Percentiles rank a stretch among this genome's conserved stretches.
Evolutionary conservation across 2,888 invertebrate species (phyloP).

Genomic region (Dinocampus coccinellae): DNA sequence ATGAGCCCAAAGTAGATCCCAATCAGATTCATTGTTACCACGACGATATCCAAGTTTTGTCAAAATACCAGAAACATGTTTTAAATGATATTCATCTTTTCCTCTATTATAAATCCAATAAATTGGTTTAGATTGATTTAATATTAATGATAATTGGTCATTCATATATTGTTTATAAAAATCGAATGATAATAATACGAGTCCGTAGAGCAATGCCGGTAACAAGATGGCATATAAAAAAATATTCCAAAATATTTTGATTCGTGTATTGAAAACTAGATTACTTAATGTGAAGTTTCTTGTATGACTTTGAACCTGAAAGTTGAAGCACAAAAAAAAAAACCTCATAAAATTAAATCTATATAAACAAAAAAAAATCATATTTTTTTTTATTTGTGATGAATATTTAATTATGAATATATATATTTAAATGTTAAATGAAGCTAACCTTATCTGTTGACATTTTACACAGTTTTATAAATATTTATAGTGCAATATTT

Average conservation of each 20-base stretch:
- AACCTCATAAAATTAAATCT: not conserved
- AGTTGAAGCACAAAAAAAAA: not conserved
- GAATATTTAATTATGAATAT: not conserved
- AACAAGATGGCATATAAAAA: constrained; percentile 51
- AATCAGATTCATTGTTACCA: constrained; percentile 73
- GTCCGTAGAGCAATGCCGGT: constrained; percentile 52
- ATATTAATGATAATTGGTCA: constrained; percentile 5
- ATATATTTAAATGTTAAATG: not conserved
- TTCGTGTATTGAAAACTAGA: constrained; percentile 50
- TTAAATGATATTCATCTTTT: constrained; percentile 76
- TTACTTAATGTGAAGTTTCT: not conserved
- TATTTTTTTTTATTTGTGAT: not conserved
- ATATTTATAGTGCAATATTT: not conserved
- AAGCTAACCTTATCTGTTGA: not conserved
- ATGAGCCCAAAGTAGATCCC: constrained; percentile 95
- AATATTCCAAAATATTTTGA: constrained; percentile 54
- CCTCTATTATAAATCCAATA: constrained; percentile 76
- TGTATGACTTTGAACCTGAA: not conserved
- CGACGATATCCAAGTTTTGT: constrained; percentile 81
- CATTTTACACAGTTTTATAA: not conserved
- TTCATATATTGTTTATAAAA: constrained; percentile 42
- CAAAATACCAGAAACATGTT: constrained; percentile 86
- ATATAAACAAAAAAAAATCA: not conserved
- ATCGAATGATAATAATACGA: constrained; percentile 48
- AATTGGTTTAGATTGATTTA: constrained; percentile 57